phyloP scores from a whole-genome alignment of 2,888 invertebrate species.

The Hypomecis atomaria region DNA sequence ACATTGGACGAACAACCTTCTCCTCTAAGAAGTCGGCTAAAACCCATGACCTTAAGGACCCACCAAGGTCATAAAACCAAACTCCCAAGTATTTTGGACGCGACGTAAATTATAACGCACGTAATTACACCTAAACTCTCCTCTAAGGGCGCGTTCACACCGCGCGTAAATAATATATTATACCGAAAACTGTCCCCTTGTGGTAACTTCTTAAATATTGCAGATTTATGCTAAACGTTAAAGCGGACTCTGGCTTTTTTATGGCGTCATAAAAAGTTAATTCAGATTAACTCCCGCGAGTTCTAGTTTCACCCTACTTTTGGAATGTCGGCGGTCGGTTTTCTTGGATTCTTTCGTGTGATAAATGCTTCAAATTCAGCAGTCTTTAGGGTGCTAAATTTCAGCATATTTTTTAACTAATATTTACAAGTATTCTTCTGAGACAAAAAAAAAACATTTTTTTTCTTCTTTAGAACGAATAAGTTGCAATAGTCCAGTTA shows the following conservation, averaged over 20 bases:
- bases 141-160: constrained; percentile 44
- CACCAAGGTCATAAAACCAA: constrained; percentile 4
- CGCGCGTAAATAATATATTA: constrained; percentile 62
- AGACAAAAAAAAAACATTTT: too few species aligned
- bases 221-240: constrained; percentile 75
- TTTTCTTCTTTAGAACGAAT: too few species aligned
- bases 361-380: background rate
- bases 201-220: constrained; percentile 71
- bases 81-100: constrained; percentile 7
- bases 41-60: background rate
- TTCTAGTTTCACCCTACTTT: constrained; percentile 42
- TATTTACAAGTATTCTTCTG: too few species aligned
- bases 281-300: constrained; percentile 67
- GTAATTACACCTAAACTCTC: constrained; percentile 16
- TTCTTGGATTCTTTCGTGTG: constrained; percentile 1
- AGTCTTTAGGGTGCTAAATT: too few species aligned
- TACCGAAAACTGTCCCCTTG: constrained; percentile 54
- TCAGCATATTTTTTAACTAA: too few species aligned
- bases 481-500: too few species aligned
- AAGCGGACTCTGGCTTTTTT: constrained; percentile 55
- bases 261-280: constrained; percentile 67
- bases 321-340: constrained; percentile 10
- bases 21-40: background rate
- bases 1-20: background rate
- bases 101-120: constrained; percentile 8